These are phyloP conservation scores for Chloroclysta siterata DNA, from an alignment of 2,888 invertebrate species.

Conservation along the genomic window DNA sequence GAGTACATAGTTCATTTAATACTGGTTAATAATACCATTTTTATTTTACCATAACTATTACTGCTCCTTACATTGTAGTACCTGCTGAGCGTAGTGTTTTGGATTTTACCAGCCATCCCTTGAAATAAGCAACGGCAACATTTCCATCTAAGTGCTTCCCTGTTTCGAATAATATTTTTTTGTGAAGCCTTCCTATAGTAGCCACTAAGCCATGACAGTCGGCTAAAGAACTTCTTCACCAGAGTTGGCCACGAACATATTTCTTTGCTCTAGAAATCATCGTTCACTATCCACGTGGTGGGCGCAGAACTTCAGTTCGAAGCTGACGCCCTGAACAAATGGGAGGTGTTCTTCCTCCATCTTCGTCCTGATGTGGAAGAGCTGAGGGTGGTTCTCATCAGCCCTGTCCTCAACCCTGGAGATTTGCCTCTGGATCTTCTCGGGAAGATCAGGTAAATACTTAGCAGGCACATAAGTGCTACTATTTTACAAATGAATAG, in stretches of 20 bases:
- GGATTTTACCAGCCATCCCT: too few species aligned
- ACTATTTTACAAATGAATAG: too few species aligned
- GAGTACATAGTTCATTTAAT: not conserved
- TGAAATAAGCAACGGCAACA: too few species aligned
- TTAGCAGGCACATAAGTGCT: not conserved
- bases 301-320: conserved; percentile 91
- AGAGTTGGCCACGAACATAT: not conserved
- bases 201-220: not conserved
- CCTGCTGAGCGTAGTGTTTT: too few species aligned
- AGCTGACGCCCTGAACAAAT: conserved; percentile 87
- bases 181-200: not conserved
- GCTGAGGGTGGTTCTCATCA: conserved; percentile 86
- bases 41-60: too few species aligned
- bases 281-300: conserved; percentile 81
- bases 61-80: too few species aligned
- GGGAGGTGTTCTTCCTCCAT: conserved; percentile 89
- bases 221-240: not conserved
- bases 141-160: too few species aligned
- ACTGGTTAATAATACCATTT: not conserved
- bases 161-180: not conserved
- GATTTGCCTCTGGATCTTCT: conserved; percentile 85
- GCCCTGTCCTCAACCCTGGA: conserved; percentile 86
- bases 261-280: not conserved
- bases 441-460: conserved; percentile 79
- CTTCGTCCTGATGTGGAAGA: conserved; percentile 83